Conservation (phyloP, 2,888 invertebrate genomes). For the Dorcus parallelipipedus region DNA sequence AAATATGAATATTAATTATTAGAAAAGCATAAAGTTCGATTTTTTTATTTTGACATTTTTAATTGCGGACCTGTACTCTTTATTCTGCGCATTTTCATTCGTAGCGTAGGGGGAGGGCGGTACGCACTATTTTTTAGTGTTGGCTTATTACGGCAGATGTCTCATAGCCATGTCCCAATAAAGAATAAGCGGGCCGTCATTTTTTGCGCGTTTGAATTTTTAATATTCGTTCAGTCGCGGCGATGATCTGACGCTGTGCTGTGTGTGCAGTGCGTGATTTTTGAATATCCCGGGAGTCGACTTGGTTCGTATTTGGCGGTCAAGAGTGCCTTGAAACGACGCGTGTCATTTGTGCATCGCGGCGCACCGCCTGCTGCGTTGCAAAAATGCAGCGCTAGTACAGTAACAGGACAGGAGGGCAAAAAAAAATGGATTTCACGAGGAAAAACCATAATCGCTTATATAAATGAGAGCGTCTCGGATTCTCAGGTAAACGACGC, state of each 20-base stretch:
- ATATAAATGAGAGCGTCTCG: conserved; percentile 28
- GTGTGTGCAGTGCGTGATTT: conserved; percentile 23
- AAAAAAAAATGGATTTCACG: conserved; percentile 24
- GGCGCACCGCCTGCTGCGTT: conserved; percentile 28
- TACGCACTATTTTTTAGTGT: conserved; percentile 65
- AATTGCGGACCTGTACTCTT: conserved; percentile 57
- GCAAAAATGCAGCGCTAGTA: conserved; percentile 27
- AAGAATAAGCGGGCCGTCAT: conserved; percentile 49
- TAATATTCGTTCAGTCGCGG: conserved; percentile 47
- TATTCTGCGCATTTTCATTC: conserved; percentile 60
- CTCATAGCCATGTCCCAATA: conserved; percentile 57
- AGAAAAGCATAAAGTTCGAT: conserved; percentile 37
- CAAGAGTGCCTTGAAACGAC: conserved; percentile 34
- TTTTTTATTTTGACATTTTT: conserved; percentile 54
- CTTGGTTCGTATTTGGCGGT: conserved; percentile 41
- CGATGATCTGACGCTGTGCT: conserved; percentile 18
- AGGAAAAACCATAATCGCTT: conserved; percentile 18
- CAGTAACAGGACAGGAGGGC: neutral
- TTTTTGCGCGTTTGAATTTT: conserved; percentile 52
- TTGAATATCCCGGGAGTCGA: conserved; percentile 27
- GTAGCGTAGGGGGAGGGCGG: conserved; percentile 47
- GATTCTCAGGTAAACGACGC: conserved; percentile 25
- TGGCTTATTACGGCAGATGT: conserved; percentile 64
- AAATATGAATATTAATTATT: conserved; percentile 14
- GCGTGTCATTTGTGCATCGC: conserved; percentile 30